Conservation (phyloP, 1,140 invertebrate species). For the Lepidurus couesii region DNA sequence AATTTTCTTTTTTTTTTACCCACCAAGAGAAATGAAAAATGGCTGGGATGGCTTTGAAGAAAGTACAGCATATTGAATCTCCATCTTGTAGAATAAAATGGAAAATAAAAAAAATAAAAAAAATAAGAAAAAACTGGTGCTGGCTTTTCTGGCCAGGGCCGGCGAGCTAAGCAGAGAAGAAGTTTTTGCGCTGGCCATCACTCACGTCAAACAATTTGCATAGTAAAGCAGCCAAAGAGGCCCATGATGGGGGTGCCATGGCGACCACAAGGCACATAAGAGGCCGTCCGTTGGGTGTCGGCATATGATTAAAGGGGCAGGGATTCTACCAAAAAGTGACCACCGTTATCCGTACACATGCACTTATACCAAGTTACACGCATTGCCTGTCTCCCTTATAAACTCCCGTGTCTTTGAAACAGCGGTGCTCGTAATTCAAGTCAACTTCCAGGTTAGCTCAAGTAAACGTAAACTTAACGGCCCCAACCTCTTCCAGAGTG, state of each 20-base stretch:
- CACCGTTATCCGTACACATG: slow-evolving; percentile 14
- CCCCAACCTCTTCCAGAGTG: background rate
- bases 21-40: background rate
- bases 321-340: slow-evolving; percentile 21
- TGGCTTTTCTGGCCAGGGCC: background rate
- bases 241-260: slow-evolving; percentile 7
- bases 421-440: slow-evolving; percentile 9
- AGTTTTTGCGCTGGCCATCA: slow-evolving; percentile 9
- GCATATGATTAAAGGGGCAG: slow-evolving; percentile 8
- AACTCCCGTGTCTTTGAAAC: background rate
- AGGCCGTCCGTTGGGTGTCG: slow-evolving; percentile 17
- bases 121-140: background rate
- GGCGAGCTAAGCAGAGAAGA: background rate
- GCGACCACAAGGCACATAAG: slow-evolving; percentile 17
- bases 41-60: background rate
- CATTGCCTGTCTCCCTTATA: slow-evolving; percentile 17
- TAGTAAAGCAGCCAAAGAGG: slow-evolving; percentile 1
- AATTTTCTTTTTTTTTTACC: background rate
- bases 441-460: slow-evolving; percentile 6
- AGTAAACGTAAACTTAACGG: slow-evolving; percentile 1
- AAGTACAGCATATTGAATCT: background rate
- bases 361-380: background rate
- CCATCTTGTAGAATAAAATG: background rate
- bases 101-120: background rate
- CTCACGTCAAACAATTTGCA: slow-evolving; percentile 22